Evolutionary conservation across 2,113 vertebrate genomes (phyloP).

Genomic region (Pica pica): DNA sequence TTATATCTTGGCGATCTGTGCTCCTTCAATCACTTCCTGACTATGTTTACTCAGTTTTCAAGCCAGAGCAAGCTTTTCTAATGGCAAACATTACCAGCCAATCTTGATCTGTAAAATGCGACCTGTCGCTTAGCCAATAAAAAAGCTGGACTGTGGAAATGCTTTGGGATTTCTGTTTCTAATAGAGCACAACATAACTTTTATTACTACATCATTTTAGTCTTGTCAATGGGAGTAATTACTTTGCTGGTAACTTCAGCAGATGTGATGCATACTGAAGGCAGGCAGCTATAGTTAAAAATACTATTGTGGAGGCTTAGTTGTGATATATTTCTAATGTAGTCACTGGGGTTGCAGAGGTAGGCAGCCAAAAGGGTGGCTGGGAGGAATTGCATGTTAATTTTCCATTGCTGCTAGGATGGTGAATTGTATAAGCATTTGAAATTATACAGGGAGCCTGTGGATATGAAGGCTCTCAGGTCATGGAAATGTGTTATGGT

Average conservation of each 20-base stretch:
- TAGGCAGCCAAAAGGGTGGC: background rate
- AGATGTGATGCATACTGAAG: background rate
- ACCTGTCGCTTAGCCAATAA: constrained; percentile 26
- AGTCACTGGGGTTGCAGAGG: background rate
- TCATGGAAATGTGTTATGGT: background rate
- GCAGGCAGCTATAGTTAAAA: background rate
- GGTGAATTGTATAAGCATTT: background rate
- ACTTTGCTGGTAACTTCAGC: background rate
- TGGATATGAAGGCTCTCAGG: background rate
- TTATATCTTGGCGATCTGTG: background rate
- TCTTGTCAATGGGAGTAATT: background rate
- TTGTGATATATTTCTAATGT: background rate
- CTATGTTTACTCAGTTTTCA: constrained; percentile 18
- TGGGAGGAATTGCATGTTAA: background rate
- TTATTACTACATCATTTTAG: background rate
- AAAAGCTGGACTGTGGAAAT: constrained; percentile 1
- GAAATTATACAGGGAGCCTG: background rate
- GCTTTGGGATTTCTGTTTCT: constrained; percentile 27
- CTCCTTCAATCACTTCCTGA: constrained; percentile 47
- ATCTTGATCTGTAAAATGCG: constrained; percentile 35
- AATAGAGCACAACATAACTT: background rate
- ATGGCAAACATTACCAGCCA: background rate
- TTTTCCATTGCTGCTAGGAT: background rate
- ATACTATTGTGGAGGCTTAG: background rate
- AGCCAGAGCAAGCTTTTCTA: constrained; percentile 36